Percentiles rank a stretch among this genome's conserved stretches.
phyloP scores from a whole-genome alignment of 2,888 invertebrate genomes.

The Therioaphis trifolii region DNA sequence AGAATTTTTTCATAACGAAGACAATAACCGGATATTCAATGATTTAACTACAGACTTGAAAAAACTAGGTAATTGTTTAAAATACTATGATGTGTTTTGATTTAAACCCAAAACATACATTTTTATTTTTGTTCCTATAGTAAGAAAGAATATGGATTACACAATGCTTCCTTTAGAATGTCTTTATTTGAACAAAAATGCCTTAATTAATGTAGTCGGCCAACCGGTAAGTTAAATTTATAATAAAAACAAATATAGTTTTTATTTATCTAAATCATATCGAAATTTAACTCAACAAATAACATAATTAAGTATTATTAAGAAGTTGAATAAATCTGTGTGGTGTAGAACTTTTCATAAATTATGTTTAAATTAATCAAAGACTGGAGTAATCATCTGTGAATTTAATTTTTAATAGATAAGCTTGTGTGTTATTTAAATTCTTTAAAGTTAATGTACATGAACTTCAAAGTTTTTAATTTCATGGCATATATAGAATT shows the following conservation, averaged over 20 bases:
- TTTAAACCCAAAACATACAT: neutral
- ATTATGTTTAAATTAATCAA: no score
- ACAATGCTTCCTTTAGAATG: slow-evolving; percentile 94
- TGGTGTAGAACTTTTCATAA: no score
- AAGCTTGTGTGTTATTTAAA: no score
- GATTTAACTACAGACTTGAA: slow-evolving; percentile 88
- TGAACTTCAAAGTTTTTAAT: no score
- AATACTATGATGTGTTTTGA: neutral
- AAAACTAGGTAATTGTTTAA: slow-evolving; percentile 72
- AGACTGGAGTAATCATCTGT: no score
- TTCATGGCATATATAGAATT: no score
- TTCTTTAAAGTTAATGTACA: no score
- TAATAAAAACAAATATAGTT: neutral
- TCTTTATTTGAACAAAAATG: slow-evolving; percentile 94
- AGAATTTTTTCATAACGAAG: slow-evolving; percentile 74
- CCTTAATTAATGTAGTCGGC: slow-evolving; percentile 85
- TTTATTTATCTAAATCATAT: neutral
- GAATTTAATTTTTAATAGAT: no score
- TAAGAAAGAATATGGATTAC: slow-evolving; percentile 83
- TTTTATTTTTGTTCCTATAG: slow-evolving; percentile 66
- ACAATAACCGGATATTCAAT: slow-evolving; percentile 88
- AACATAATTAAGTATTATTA: no score
- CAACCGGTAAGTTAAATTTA: slow-evolving; percentile 67
- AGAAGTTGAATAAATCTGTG: no score
- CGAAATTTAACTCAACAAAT: no score